Percentiles rank a stretch among this genome's conserved stretches.
phyloP scores from a whole-genome alignment of 2,797 vertebrate species.

The Monodelphis domestica region DNA sequence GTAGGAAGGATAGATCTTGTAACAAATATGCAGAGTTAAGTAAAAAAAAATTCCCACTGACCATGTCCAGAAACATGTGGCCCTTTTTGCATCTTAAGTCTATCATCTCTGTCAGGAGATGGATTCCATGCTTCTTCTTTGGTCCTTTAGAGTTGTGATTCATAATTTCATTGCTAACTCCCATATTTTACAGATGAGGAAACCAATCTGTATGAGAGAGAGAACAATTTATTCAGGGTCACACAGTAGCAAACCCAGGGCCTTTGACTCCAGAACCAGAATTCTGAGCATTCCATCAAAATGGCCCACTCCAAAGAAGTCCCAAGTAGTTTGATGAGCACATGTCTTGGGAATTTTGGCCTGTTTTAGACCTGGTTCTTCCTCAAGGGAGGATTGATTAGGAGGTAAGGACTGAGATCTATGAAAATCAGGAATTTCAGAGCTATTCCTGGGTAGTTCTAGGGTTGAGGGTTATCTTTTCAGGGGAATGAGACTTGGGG shows the following conservation, averaged over 20 bases:
- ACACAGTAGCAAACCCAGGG: neutral
- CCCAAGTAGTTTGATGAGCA: neutral
- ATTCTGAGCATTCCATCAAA: neutral
- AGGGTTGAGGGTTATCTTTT: neutral
- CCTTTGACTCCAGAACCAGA: neutral
- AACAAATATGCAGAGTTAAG: neutral
- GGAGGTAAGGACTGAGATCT: neutral
- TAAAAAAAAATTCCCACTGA: neutral
- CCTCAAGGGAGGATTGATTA: neutral
- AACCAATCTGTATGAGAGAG: neutral
- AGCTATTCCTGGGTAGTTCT: neutral
- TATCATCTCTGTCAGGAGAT: neutral
- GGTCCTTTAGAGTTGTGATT: neutral
- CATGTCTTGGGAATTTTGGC: neutral
- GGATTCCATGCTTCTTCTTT: neutral
- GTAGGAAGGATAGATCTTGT: neutral
- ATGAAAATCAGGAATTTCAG: neutral
- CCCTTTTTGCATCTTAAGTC: too few species aligned
- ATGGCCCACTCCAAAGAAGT: neutral
- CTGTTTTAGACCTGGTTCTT: neutral
- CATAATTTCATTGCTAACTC: neutral
- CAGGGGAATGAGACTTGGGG: too few species aligned
- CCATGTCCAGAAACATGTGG: neutral
- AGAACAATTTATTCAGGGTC: neutral
- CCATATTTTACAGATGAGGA: neutral